These are phyloP conservation scores for Mormoops blainvillei DNA, from an alignment of 2,113 vertebrate genomes.

Conservation along the genomic window DNA sequence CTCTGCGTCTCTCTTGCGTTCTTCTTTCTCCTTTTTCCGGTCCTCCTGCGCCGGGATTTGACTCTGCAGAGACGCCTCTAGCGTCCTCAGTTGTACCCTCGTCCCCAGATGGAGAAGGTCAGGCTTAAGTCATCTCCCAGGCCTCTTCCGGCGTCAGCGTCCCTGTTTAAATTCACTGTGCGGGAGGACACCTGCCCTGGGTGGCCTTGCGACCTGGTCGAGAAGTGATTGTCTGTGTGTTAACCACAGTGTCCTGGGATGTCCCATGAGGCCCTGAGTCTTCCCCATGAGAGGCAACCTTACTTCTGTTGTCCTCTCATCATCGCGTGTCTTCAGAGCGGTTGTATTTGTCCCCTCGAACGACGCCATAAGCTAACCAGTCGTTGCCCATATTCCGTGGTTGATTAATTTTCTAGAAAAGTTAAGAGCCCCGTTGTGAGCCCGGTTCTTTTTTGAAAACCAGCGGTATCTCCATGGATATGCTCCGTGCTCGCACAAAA, in stretches of 20 bases:
- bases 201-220: background rate
- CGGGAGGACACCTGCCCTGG: fast-evolving
- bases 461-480: background rate
- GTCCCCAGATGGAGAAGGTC: background rate
- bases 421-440: background rate
- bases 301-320: fast-evolving
- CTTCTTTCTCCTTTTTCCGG: background rate
- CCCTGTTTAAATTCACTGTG: background rate
- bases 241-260: too few relatives aligned
- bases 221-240: background rate
- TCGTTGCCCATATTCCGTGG: background rate
- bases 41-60: background rate
- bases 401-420: background rate
- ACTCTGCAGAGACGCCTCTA: background rate
- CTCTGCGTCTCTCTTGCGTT: background rate
- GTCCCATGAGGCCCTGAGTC: background rate
- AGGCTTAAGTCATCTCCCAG: too few relatives aligned
- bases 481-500: background rate
- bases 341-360: background rate
- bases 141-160: background rate
- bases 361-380: background rate
- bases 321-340: fast-evolving
- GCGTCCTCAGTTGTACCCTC: background rate
- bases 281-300: background rate
- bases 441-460: background rate